These are phyloP conservation scores for Neostethus bicornis DNA, from an alignment of 2,797 vertebrate genomes.

Conservation along the genomic window DNA sequence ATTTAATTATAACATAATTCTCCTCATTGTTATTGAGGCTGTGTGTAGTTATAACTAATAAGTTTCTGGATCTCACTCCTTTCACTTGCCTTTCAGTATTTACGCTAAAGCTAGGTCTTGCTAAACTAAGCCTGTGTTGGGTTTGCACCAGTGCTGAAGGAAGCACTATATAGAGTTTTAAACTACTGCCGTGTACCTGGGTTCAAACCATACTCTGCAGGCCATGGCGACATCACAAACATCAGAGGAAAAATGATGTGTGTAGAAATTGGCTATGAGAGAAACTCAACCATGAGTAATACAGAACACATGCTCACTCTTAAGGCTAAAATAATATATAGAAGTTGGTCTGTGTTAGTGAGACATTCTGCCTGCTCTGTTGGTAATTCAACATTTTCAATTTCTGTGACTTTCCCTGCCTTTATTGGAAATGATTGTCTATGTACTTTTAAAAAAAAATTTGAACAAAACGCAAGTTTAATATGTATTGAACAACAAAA, in stretches of 20 bases:
- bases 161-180: too few relatives aligned
- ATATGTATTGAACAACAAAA: conserved; percentile 37
- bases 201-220: conserved; percentile 31
- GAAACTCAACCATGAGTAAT: conserved; percentile 65
- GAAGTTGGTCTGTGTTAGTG: conserved; percentile 51
- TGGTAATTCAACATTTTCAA: conserved; percentile 49
- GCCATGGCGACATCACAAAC: conserved; percentile 55
- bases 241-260: conserved; percentile 62
- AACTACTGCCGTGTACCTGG: too few relatives aligned
- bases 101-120: too few relatives aligned
- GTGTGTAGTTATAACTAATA: too few relatives aligned
- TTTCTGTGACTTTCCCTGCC: conserved; percentile 24
- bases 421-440: too few relatives aligned
- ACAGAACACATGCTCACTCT: conserved; percentile 67
- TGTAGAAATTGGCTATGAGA: conserved; percentile 51
- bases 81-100: too few relatives aligned
- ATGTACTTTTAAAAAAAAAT: conserved; percentile 15
- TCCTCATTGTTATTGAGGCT: too few relatives aligned
- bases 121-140: too few relatives aligned
- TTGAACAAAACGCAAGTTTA: conserved; percentile 21
- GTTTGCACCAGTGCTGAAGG: too few relatives aligned
- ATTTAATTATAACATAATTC: too few relatives aligned
- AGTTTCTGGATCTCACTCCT: too few relatives aligned
- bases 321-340: conserved; percentile 64
- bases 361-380: conserved; percentile 47